These are phyloP conservation scores for Zosterops japonicus DNA, from an alignment of 2,113 vertebrate genomes.

Conservation along the genomic window DNA sequence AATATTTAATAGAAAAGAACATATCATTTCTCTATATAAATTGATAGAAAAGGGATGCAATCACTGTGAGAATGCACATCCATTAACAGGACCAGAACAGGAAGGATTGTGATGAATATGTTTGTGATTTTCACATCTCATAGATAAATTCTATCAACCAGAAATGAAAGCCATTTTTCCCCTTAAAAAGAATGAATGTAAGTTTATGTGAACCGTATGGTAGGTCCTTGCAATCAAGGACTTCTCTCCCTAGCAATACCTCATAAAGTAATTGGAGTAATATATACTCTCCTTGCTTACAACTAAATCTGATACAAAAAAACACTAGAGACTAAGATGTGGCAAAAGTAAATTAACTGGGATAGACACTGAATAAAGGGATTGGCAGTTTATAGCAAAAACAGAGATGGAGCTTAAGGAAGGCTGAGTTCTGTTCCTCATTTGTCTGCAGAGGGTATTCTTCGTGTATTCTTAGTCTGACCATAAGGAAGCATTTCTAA, in stretches of 20 bases:
- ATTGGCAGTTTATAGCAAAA: background rate
- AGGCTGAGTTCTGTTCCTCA: background rate
- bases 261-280: slow-evolving; percentile 5
- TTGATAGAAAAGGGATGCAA: slow-evolving; percentile 39
- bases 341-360: background rate
- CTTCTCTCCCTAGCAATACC: background rate
- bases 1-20: slow-evolving; percentile 47
- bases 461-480: background rate
- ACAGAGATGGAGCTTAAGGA: background rate
- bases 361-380: background rate
- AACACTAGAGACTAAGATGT: background rate
- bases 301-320: background rate
- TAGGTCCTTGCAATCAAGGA: slow-evolving; percentile 3
- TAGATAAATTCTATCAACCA: slow-evolving; percentile 47
- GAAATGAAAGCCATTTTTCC: slow-evolving; percentile 28
- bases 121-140: slow-evolving; percentile 24
- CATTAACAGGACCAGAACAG: slow-evolving; percentile 33
- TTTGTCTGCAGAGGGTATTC: background rate
- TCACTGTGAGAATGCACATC: background rate
- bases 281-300: background rate
- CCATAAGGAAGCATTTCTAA: background rate
- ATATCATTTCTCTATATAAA: slow-evolving; percentile 7
- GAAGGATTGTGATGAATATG: slow-evolving; percentile 38
- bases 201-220: background rate
- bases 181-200: background rate